A percentile compares a stretch with the other conserved stretches of the same genome.
phyloP scores from a whole-genome alignment of 1,140 invertebrate genomes.

The Drosophila parvula region DNA sequence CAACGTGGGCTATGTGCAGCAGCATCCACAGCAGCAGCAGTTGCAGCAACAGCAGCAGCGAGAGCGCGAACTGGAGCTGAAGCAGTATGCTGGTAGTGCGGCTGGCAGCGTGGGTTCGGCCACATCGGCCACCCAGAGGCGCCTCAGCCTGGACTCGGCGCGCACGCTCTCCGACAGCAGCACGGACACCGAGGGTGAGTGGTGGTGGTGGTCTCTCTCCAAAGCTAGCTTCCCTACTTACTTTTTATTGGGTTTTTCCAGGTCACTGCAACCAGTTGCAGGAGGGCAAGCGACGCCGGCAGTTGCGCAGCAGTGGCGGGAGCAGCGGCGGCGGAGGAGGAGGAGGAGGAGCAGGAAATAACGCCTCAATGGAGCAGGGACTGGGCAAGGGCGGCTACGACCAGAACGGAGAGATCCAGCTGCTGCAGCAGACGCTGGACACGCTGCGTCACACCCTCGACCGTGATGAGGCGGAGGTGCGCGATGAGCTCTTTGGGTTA shows the following conservation, averaged over 20 bases:
- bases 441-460: conserved; percentile 88
- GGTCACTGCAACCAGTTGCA: conserved; percentile 72
- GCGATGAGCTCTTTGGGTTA: conserved; percentile 80
- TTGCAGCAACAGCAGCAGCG: conserved; percentile 18
- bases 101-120: conserved; percentile 41
- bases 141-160: conserved; percentile 89
- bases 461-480: conserved; percentile 85
- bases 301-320: conserved; percentile 84
- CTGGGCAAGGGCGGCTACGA: conserved; percentile 63
- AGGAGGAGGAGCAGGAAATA: conserved; percentile 29
- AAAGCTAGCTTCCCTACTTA: background rate
- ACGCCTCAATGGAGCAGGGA: conserved; percentile 24
- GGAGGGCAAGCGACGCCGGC: conserved; percentile 78
- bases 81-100: conserved; percentile 58
- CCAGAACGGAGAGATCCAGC: conserved; percentile 90
- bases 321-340: conserved; percentile 30
- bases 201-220: too few relatives aligned
- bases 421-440: conserved; percentile 91
- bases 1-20: conserved; percentile 47
- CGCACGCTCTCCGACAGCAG: conserved; percentile 89
- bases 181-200: conserved; percentile 86
- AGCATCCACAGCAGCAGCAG: conserved; percentile 28
- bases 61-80: conserved; percentile 43
- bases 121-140: conserved; percentile 84
- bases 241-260: background rate